Percentiles rank a stretch among this genome's conserved stretches.
Evolutionary conservation across 1,140 invertebrate genomes (phyloP).

Genomic region (Arion vulgaris): DNA sequence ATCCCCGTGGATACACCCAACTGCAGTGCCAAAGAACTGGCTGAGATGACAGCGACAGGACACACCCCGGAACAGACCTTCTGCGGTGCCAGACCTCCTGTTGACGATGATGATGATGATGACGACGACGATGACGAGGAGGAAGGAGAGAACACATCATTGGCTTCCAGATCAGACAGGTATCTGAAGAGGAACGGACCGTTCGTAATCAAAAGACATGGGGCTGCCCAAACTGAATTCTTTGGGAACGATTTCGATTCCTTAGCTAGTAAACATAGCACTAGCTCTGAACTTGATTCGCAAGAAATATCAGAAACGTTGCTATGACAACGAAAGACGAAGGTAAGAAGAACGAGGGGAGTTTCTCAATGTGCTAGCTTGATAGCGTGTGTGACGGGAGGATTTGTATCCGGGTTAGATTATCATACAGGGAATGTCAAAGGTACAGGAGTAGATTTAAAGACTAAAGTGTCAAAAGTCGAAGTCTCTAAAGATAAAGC

Average conservation of each 20-base stretch:
- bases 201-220: conserved; percentile 67
- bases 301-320: conserved; percentile 64
- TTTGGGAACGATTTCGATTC: conserved; percentile 60
- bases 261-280: conserved; percentile 58
- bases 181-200: conserved; percentile 51
- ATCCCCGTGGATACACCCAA: conserved; percentile 91
- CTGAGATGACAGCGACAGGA: conserved; percentile 61
- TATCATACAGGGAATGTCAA: not conserved
- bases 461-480: not conserved
- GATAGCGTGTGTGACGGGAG: not conserved
- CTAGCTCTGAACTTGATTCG: conserved; percentile 54
- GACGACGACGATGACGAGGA: conserved; percentile 64
- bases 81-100: conserved; percentile 43
- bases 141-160: conserved; percentile 59
- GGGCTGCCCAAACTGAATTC: conserved; percentile 65
- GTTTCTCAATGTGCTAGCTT: not conserved
- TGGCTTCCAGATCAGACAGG: conserved; percentile 55
- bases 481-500: no score
- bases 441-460: not conserved
- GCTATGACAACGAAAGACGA: conserved; percentile 58
- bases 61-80: conserved; percentile 51
- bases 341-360: conserved; percentile 18
- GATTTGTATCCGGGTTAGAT: not conserved
- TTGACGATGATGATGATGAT: conserved; percentile 24
- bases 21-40: conserved; percentile 84